Conservation (phyloP, 2,888 invertebrate species). For the Trilocha varians region DNA sequence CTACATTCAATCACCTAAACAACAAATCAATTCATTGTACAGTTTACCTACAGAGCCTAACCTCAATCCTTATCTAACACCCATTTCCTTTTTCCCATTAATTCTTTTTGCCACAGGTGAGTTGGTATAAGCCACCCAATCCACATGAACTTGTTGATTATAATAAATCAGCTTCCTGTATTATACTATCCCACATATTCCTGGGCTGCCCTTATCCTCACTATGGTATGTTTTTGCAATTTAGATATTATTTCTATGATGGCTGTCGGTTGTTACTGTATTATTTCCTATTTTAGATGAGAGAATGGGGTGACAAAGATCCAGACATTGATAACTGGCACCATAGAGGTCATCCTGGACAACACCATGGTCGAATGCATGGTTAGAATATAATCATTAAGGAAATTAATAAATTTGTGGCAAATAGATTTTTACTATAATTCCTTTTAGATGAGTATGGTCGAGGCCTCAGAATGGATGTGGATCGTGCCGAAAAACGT, state of each 20-base stretch:
- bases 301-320: constrained; percentile 69
- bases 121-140: constrained; percentile 45
- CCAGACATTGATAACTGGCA: constrained; percentile 64
- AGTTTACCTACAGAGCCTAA: too few species aligned
- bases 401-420: neutral
- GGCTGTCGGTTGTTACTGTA: neutral
- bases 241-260: neutral
- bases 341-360: constrained; percentile 61
- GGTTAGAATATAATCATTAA: constrained; percentile 27
- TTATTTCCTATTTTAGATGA: constrained; percentile 42
- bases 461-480: constrained; percentile 55
- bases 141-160: constrained; percentile 61
- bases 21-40: too few species aligned
- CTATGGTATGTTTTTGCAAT: constrained; percentile 47
- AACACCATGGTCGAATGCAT: constrained; percentile 65
- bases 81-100: constrained; percentile 10
- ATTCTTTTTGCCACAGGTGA: constrained; percentile 46
- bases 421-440: neutral
- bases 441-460: constrained; percentile 48
- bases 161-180: constrained; percentile 50
- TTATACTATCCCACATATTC: constrained; percentile 65
- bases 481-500: constrained; percentile 46
- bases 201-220: constrained; percentile 67
- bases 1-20: neutral
- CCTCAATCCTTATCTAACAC: too few species aligned